Base-by-base conservation (phyloP, 2,888 invertebrate genomes). In the Apamea epomidion region DNA sequence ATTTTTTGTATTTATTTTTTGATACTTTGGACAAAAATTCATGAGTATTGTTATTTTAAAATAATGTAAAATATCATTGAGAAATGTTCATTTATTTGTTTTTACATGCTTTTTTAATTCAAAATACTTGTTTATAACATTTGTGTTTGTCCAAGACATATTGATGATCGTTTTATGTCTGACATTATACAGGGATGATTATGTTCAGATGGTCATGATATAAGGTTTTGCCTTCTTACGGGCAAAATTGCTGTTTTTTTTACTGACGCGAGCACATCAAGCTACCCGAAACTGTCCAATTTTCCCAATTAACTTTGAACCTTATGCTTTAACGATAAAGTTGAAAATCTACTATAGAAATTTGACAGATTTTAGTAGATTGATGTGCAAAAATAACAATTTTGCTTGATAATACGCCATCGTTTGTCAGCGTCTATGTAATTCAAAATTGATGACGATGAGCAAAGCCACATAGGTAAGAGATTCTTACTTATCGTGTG, bases 71-170 rank as follows among this genome's bases (percentile, higher is more conserved):
- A 25, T 32, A 65, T 60, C n/a, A 86, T 74, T 60, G 71, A 32
- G 64, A 54, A 64, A 74, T 86, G 77, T 86, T 82, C 74, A 85
- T 85, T 82, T 85, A 68, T 85, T 80, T 72, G 25, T 54, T 54
- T 72, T 37, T 42, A 70, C 62, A 60, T 37, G 5, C 7, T 54
- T 68, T 54, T 48, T 29, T 25, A n/a, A 18, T 42, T 42, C 25
- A 62, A 58, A 62, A 54, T 45, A 60, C 42, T 68, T 72, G 54
- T 79, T 29, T 72, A 72, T 48, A 84, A 42, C 81, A 81, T 81
- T 78, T 81, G 81, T 81, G 42, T 8, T 42, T 84, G 81, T 81
- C 84, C 69, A 76, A 68, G 32, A 62, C 2, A 45, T 58, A 75
- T 76, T 21, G 18, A 37, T 65, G 12, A 37, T 16, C 0, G 67